Percentiles rank a stretch among this genome's conserved stretches.
phyloP scores from a whole-genome alignment of 2,797 vertebrate species.

The Eleutherodactylus coqui region DNA sequence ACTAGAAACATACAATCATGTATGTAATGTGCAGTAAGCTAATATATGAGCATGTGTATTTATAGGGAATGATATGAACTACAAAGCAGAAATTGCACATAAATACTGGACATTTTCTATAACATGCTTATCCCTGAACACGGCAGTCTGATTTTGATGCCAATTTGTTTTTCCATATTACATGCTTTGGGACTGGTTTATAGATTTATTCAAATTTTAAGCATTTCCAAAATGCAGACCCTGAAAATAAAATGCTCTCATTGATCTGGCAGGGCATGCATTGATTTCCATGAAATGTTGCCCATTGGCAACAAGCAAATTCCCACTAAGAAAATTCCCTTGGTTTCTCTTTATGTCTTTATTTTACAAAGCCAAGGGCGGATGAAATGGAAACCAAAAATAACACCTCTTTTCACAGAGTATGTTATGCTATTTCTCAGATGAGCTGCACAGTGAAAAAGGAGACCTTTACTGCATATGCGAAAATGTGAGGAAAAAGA shows the following conservation, averaged over 20 bases:
- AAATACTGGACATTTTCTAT: background rate
- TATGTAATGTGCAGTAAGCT: background rate
- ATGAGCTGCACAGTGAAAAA: conserved; percentile 21
- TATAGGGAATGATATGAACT: background rate
- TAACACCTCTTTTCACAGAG: conserved; percentile 39
- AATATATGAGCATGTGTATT: background rate
- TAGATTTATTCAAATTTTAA: conserved; percentile 48
- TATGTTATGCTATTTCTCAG: conserved; percentile 34
- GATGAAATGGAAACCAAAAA: conserved; percentile 53
- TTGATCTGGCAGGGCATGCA: conserved; percentile 53
- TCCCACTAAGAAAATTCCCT: conserved; percentile 50
- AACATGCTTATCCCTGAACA: background rate
- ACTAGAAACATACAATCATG: background rate
- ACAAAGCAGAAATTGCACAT: background rate
- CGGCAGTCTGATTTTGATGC: background rate
- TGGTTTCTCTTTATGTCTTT: conserved; percentile 50
- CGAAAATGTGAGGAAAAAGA: conserved; percentile 26
- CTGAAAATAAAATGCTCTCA: conserved; percentile 51
- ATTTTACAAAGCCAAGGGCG: conserved; percentile 52
- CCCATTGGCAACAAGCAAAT: conserved; percentile 57
- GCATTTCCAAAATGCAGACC: conserved; percentile 44
- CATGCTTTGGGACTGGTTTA: conserved; percentile 9
- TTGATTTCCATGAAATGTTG: conserved; percentile 60
- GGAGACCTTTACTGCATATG: background rate
- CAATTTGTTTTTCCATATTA: conserved; percentile 29